Conservation (phyloP, 2,888 invertebrate genomes). For the Drosophila cyrtoloma region DNA sequence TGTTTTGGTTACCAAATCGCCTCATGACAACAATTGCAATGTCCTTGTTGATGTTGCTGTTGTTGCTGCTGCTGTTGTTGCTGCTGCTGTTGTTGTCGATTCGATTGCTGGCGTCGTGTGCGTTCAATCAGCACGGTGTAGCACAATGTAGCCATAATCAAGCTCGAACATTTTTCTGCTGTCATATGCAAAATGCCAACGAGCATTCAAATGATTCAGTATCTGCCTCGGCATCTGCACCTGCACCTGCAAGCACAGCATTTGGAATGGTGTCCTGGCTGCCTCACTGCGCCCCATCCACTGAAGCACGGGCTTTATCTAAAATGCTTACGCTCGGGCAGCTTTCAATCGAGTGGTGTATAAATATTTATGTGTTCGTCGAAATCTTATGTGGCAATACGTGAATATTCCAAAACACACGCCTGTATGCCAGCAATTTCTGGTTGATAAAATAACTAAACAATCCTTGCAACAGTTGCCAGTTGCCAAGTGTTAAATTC, state of each 20-base stretch:
- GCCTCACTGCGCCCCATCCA: not conserved
- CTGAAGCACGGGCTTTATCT: slow-evolving; percentile 75
- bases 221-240: slow-evolving; percentile 45
- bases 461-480: slow-evolving; percentile 57
- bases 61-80: slow-evolving; percentile 14
- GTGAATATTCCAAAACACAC: slow-evolving; percentile 21
- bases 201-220: slow-evolving; percentile 29
- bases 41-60: slow-evolving; percentile 4
- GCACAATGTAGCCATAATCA: slow-evolving; percentile 62
- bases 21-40: slow-evolving; percentile 52
- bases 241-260: slow-evolving; percentile 11
- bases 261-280: slow-evolving; percentile 14
- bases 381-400: slow-evolving; percentile 26
- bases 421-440: slow-evolving; percentile 28
- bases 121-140: slow-evolving; percentile 73
- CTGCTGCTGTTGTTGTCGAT: slow-evolving; percentile 20
- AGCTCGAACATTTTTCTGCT: slow-evolving; percentile 68
- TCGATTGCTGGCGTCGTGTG: slow-evolving; percentile 41
- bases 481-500: slow-evolving; percentile 68
- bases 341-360: slow-evolving; percentile 74
- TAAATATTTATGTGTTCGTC: slow-evolving; percentile 76
- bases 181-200: slow-evolving; percentile 75
- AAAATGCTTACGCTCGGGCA: slow-evolving; percentile 83
- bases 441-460: slow-evolving; percentile 31
- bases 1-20: slow-evolving; percentile 80